phyloP scores from a whole-genome alignment of 2,797 vertebrate species.

The Gymnoscopelus microlampas region DNA sequence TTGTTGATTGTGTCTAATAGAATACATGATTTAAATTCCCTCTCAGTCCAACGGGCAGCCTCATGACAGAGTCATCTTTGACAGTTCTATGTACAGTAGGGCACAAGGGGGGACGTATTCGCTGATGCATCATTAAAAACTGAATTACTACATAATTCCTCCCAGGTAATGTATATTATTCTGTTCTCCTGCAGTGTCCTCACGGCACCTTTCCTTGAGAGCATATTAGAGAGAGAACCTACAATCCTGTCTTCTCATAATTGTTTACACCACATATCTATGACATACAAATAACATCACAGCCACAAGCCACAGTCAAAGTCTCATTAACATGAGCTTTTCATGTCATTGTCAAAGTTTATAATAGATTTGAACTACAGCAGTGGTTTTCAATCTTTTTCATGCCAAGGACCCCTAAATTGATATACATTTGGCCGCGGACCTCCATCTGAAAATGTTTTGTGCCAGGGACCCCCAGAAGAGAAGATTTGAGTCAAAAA shows the following conservation, averaged over 20 bases:
- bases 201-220: conserved; percentile 31
- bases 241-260: conserved; percentile 11
- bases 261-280: conserved; percentile 20
- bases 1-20: too few relatives aligned
- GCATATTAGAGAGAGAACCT: conserved; percentile 19
- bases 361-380: background rate
- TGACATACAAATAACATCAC: conserved; percentile 5
- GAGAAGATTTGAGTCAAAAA: too few relatives aligned
- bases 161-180: conserved; percentile 16
- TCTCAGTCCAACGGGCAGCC: too few relatives aligned
- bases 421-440: too few relatives aligned
- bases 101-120: conserved; percentile 2
- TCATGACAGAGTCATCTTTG: conserved; percentile 9
- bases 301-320: background rate
- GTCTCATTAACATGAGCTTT: conserved; percentile 7
- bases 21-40: too few relatives aligned
- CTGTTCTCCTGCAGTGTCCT: conserved; percentile 41
- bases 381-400: too few relatives aligned
- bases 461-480: too few relatives aligned
- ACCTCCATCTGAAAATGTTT: too few relatives aligned
- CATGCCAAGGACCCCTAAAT: too few relatives aligned
- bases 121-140: conserved; percentile 20
- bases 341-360: background rate
- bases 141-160: background rate
- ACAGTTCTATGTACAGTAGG: conserved; percentile 2